Evolutionary conservation across 2,113 vertebrate species (phyloP).

Genomic region (Dryoscopus gambensis): DNA sequence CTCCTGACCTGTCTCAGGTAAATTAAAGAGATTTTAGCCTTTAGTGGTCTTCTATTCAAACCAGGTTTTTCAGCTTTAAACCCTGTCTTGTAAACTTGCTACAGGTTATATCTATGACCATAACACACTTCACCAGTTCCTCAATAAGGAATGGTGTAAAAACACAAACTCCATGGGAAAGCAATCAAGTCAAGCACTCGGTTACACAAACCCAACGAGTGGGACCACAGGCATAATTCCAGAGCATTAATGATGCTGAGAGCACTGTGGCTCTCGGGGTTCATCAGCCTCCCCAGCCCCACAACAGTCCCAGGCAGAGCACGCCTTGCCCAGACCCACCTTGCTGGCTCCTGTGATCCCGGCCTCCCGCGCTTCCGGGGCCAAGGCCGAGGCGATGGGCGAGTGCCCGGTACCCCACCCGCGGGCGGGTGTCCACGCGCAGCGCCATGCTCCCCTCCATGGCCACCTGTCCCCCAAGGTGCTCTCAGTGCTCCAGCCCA

Average conservation of each 20-base stretch:
- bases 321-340: neutral
- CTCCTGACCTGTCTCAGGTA: neutral
- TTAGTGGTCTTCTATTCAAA: neutral
- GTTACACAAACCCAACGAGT: accelerated
- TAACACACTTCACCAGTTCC: neutral
- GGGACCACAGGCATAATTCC: accelerated
- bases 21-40: neutral
- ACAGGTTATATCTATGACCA: neutral
- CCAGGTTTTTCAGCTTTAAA: neutral
- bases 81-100: neutral
- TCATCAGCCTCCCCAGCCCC: neutral
- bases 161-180: neutral
- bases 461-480: accelerated
- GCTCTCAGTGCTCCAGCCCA: neutral
- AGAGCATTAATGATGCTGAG: accelerated
- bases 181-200: neutral
- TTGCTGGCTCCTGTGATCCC: neutral
- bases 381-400: neutral
- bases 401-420: neutral
- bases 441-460: constrained; percentile 15
- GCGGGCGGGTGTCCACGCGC: neutral
- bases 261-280: accelerated
- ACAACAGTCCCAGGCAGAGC: neutral
- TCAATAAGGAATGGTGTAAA: neutral
- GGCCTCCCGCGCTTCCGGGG: accelerated